phyloP scores from a whole-genome alignment of 2,888 invertebrate genomes.

The Chalcosyrphus nemorum region DNA sequence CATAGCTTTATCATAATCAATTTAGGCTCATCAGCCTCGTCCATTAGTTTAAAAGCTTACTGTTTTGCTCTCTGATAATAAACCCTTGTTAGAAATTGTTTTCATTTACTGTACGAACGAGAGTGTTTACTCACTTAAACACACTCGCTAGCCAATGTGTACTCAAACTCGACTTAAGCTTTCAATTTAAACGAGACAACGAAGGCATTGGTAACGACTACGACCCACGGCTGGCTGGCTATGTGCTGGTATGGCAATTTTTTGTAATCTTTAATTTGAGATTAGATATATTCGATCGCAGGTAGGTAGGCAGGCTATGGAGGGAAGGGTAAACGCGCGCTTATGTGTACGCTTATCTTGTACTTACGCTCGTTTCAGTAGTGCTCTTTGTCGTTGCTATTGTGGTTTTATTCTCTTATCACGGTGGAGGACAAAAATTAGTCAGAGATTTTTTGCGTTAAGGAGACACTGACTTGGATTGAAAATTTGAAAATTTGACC shows the following conservation, averaged over 20 bases:
- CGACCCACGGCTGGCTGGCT: constrained; percentile 2
- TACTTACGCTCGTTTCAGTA: constrained; percentile 71
- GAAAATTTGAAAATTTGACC: not conserved
- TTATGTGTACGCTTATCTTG: constrained; percentile 72
- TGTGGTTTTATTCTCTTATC: constrained; percentile 46
- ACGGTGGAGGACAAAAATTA: constrained; percentile 39
- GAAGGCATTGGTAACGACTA: constrained; percentile 5
- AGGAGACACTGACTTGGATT: constrained; percentile 51
- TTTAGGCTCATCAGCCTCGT: constrained; percentile 53
- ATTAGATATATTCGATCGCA: constrained; percentile 80
- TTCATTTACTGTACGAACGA: constrained; percentile 21
- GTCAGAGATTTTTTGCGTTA: constrained; percentile 69
- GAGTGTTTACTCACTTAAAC: constrained; percentile 59
- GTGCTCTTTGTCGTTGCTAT: constrained; percentile 45
- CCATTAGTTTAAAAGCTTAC: constrained; percentile 65
- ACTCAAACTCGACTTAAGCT: constrained; percentile 73
- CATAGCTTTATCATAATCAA: constrained; percentile 68
- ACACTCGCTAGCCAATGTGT: constrained; percentile 46
- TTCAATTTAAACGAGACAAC: constrained; percentile 63
- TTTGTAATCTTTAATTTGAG: constrained; percentile 79
- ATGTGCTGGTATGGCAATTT: constrained; percentile 42
- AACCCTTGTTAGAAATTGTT: constrained; percentile 42
- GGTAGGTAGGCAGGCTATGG: constrained; percentile 30
- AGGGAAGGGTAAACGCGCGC: constrained; percentile 74
- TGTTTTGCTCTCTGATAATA: constrained; percentile 57